These are phyloP conservation scores for Orius insidiosus DNA, from an alignment of 1,140 invertebrate species.

Conservation along the genomic window DNA sequence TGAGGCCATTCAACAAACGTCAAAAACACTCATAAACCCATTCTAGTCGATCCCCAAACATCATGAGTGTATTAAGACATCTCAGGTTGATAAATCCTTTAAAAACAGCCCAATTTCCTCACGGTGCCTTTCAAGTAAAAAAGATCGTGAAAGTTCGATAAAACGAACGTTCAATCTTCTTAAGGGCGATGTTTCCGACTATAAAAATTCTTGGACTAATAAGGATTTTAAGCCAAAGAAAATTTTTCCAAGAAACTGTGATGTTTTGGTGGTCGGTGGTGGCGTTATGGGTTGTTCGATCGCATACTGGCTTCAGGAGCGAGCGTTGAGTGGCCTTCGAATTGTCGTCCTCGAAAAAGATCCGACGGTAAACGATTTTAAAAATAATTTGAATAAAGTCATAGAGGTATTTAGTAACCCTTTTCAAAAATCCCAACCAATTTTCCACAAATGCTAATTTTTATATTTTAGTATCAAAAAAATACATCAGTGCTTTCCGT, in stretches of 20 bases:
- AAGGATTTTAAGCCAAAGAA: conserved; percentile 6
- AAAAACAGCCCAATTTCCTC: too few relatives aligned
- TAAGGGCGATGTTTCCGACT: conserved; percentile 2
- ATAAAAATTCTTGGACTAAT: neutral
- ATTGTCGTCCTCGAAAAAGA: conserved; percentile 82
- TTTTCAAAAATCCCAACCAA: too few relatives aligned
- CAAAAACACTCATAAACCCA: too few relatives aligned
- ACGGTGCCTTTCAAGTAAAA: too few relatives aligned
- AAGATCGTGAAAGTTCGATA: too few relatives aligned
- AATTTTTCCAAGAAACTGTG: conserved; percentile 30
- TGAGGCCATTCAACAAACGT: too few relatives aligned
- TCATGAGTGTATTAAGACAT: too few relatives aligned
- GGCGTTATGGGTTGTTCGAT: conserved; percentile 79
- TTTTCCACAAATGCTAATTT: too few relatives aligned
- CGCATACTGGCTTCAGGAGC: conserved; percentile 78
- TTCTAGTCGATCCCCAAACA: too few relatives aligned
- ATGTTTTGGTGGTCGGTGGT: conserved; percentile 83
- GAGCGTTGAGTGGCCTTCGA: conserved; percentile 42
- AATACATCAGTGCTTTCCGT: conserved; percentile 61
- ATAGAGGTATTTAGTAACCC: neutral
- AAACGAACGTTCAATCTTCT: neutral
- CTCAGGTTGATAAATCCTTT: too few relatives aligned
- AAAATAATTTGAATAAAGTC: conserved; percentile 4
- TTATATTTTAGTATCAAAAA: conserved; percentile 50
- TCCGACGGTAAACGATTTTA: conserved; percentile 40